Evolutionary conservation across 2,113 vertebrate species (phyloP).

Genomic region (Thymallus thymallus): DNA sequence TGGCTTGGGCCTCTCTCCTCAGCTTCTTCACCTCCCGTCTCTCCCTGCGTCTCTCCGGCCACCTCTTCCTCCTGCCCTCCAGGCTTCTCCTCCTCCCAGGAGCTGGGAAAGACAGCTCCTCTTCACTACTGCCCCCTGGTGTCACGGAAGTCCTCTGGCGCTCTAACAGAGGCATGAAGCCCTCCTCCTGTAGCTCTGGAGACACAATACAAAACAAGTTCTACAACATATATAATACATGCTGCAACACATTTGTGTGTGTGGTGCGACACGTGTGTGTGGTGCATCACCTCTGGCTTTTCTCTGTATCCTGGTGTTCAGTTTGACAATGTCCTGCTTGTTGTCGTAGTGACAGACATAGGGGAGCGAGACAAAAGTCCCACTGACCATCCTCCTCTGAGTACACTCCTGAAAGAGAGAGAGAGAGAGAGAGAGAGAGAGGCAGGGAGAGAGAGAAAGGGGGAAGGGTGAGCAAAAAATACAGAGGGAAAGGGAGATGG

Average conservation of each 20-base stretch:
- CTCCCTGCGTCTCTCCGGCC: constrained; percentile 47
- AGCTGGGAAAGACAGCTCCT: constrained; percentile 6
- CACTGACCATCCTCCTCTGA: constrained; percentile 57
- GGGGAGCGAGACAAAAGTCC: constrained; percentile 54
- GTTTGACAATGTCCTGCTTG: constrained; percentile 33
- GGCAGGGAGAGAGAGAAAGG: background rate
- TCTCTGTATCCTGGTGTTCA: background rate
- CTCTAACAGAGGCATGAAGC: constrained; percentile 19
- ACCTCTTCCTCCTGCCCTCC: constrained; percentile 45
- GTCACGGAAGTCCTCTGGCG: constrained; percentile 23
- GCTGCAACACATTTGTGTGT: too few relatives aligned
- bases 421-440: constrained; percentile 9
- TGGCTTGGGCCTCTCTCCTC: constrained; percentile 57
- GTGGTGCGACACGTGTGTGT: too few relatives aligned
- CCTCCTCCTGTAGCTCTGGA: constrained; percentile 28
- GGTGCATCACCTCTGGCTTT: constrained; percentile 36
- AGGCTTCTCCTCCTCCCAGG: constrained; percentile 29
- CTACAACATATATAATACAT: constrained; percentile 20
- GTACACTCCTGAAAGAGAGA: constrained; percentile 56
- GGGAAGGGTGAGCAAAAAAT: too few relatives aligned
- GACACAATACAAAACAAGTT: background rate
- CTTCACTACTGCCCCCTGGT: constrained; percentile 16
- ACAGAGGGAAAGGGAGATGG: too few relatives aligned
- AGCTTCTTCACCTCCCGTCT: constrained; percentile 58
- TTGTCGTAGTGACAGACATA: constrained; percentile 60